Percentiles rank a stretch among this genome's conserved stretches.
These are phyloP conservation scores for Microcebus griseorufus DNA, from an alignment of 2,113 vertebrate genomes.

Conservation along the genomic window DNA sequence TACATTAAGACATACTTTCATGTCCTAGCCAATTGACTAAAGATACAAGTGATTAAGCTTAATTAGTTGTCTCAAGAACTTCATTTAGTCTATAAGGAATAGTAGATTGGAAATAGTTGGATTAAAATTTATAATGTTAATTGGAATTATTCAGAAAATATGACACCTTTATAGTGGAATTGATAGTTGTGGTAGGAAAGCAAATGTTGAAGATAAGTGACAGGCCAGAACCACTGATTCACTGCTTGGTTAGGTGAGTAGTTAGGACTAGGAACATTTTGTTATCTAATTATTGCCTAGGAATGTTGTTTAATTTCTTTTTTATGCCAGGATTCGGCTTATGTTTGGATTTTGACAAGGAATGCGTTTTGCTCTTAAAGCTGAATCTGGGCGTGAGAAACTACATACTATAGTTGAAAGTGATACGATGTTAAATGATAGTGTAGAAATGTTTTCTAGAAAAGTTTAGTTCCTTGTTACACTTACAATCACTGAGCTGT, in stretches of 20 bases:
- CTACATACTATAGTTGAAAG: neutral
- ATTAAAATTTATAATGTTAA: neutral
- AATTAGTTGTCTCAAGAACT: neutral
- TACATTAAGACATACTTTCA: neutral
- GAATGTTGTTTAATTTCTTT: neutral
- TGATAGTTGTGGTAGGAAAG: neutral
- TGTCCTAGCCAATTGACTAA: neutral
- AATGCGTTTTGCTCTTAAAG: conserved; percentile 16
- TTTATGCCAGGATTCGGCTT: neutral
- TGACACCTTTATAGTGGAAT: too few species aligned
- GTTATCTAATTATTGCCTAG: neutral
- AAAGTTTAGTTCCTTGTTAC: neutral
- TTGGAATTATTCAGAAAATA: neutral
- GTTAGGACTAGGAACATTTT: neutral
- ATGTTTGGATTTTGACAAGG: neutral
- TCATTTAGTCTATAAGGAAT: neutral
- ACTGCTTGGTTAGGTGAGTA: neutral
- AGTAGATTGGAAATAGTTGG: neutral
- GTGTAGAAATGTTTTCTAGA: neutral
- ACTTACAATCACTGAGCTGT: neutral
- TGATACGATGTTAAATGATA: neutral
- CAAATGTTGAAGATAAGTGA: neutral
- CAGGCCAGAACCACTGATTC: neutral
- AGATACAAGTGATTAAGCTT: neutral
- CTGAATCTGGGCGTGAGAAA: neutral